Conservation (phyloP, 2,888 invertebrate genomes). For the Apodemia zela region DNA sequence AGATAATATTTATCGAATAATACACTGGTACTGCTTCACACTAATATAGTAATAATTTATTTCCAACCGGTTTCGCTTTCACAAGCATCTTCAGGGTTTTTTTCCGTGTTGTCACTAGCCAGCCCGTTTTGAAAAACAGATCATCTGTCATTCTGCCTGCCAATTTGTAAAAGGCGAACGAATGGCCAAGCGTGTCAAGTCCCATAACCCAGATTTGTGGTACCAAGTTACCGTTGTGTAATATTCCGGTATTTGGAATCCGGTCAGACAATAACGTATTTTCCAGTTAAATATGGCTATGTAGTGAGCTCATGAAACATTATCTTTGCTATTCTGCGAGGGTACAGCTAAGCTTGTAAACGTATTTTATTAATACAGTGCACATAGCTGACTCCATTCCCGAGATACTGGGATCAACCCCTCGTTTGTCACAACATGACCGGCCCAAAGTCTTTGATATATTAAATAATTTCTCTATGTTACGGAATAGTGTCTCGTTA, state of each 20-base stretch:
- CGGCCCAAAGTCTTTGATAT: conserved; percentile 27
- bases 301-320: not conserved
- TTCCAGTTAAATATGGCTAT: not conserved
- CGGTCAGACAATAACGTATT: not conserved
- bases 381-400: conserved; percentile 50
- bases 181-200: too few species aligned
- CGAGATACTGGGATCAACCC: conserved; percentile 55
- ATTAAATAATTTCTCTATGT: conserved; percentile 25
- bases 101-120: too few species aligned
- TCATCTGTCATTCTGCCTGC: too few species aligned
- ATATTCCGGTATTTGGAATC: not conserved
- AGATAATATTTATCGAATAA: too few species aligned
- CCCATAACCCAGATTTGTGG: too few species aligned
- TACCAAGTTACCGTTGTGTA: too few species aligned
- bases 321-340: conserved; percentile 21
- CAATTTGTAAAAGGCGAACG: too few species aligned
- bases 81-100: too few species aligned
- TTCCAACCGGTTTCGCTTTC: too few species aligned
- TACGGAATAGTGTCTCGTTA: conserved; percentile 1
- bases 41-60: too few species aligned
- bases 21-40: too few species aligned
- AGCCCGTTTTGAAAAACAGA: too few species aligned
- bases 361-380: conserved; percentile 52
- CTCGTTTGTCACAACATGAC: conserved; percentile 57
- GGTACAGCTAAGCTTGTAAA: conserved; percentile 39